Conservation (phyloP, 2,888 invertebrate genomes). For the Smittia sp. region DNA sequence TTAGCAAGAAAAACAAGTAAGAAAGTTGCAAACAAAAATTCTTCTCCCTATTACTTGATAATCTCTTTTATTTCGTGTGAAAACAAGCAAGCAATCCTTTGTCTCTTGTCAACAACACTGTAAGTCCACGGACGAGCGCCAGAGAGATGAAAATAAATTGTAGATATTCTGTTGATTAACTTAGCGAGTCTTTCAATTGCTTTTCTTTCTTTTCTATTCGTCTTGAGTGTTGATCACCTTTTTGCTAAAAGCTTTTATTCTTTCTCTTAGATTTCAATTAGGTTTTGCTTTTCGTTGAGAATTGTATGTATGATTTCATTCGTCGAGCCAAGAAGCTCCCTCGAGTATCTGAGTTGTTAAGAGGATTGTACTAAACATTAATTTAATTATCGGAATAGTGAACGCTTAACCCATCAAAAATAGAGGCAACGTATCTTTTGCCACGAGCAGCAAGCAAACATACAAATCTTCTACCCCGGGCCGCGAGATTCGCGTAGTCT, state of each 20-base stretch:
- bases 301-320: no score
- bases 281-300: no score
- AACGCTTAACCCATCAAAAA: not conserved
- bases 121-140: not conserved
- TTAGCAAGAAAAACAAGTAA: not conserved
- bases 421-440: not conserved
- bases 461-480: no score
- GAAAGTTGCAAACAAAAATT: not conserved
- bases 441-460: not conserved
- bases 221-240: conserved; percentile 9
- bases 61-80: conserved; percentile 1
- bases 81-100: conserved; percentile 1
- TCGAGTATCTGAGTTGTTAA: not conserved
- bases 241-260: not conserved
- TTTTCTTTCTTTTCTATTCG: not conserved
- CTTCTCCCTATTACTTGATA: no score
- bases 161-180: conserved; percentile 39
- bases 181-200: conserved; percentile 18
- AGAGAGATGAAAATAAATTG: conserved; percentile 33
- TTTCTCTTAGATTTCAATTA: no score
- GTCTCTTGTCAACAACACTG: not conserved
- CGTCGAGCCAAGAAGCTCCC: no score
- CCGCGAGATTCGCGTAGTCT: not conserved
- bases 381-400: not conserved
- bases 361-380: conserved; percentile 3